Percentiles rank a stretch among this genome's conserved stretches.
These are phyloP conservation scores for Galaxea fascicularis DNA, from an alignment of 92 coral and sea anemone genomes.

Conservation along the genomic window DNA sequence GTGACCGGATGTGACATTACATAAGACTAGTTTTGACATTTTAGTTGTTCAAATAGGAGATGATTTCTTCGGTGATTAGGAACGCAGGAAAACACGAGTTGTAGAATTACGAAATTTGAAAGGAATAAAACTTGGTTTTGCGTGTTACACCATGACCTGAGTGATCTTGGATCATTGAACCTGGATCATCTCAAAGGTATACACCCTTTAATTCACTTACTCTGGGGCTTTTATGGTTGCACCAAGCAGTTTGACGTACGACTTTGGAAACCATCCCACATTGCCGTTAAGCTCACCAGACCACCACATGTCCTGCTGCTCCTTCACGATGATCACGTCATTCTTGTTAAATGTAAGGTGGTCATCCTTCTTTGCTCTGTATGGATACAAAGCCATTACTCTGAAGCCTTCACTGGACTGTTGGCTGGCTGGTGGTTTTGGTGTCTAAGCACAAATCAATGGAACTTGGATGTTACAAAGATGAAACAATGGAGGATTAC, in stretches of 20 bases:
- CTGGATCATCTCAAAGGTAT: too few relatives aligned
- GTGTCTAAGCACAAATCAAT: neutral
- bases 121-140: too few relatives aligned
- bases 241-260: constrained; percentile 76
- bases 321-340: constrained; percentile 81
- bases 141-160: too few relatives aligned
- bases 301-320: constrained; percentile 99
- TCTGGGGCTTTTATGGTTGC: constrained; percentile 50
- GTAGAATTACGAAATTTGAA: too few relatives aligned
- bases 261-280: constrained; percentile 88
- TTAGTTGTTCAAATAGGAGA: too few relatives aligned
- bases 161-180: too few relatives aligned
- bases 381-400: constrained; percentile 86
- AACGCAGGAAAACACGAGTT: too few relatives aligned
- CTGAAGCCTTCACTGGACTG: constrained; percentile 80
- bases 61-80: too few relatives aligned
- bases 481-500: too few relatives aligned
- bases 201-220: constrained; percentile 27
- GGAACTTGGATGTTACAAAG: neutral
- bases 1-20: too few relatives aligned
- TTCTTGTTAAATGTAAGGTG: constrained; percentile 91
- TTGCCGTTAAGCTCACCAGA: constrained; percentile 92
- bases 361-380: constrained; percentile 88
- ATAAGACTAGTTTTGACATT: too few relatives aligned
- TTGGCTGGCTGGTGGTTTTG: constrained; percentile 56